Conservation (phyloP, 1,140 invertebrate genomes). For the Drosophila orosa region DNA sequence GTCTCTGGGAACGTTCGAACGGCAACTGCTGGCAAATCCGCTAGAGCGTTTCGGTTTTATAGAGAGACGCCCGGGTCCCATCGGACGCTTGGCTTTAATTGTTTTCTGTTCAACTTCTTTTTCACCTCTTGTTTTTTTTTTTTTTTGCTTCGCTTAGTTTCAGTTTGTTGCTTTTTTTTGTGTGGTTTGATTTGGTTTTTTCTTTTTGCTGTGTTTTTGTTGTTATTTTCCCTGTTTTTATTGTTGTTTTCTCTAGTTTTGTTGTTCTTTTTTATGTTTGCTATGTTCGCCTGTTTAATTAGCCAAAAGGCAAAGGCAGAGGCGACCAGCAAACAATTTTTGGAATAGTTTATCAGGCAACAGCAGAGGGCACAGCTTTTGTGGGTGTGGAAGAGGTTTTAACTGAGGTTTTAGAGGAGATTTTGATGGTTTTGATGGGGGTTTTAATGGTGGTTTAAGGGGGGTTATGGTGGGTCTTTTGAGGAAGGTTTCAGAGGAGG, state of each 20-base stretch:
- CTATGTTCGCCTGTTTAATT: conserved; percentile 63
- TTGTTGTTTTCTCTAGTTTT: conserved; percentile 10
- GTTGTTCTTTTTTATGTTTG: conserved; percentile 22
- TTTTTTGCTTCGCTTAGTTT: conserved; percentile 18
- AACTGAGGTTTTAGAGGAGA: too few relatives aligned
- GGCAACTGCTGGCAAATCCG: conserved; percentile 55
- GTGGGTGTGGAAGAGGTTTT: conserved; percentile 14
- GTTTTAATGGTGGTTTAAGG: background rate
- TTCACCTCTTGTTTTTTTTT: conserved; percentile 9
- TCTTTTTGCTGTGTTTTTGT: conserved; percentile 17
- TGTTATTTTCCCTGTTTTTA: conserved; percentile 2
- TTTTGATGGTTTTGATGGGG: background rate
- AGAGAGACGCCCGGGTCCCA: conserved; percentile 37
- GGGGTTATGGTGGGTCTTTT: background rate
- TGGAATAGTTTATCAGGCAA: conserved; percentile 30
- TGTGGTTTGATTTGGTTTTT: conserved; percentile 3
- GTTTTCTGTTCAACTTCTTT: conserved; percentile 66
- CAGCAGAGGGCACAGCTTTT: conserved; percentile 11
- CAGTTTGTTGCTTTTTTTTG: conserved; percentile 24
- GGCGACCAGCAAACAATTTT: conserved; percentile 64
- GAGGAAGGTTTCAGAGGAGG: background rate
- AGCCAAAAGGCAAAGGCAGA: conserved; percentile 68
- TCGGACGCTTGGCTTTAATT: conserved; percentile 60
- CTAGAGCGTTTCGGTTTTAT: conserved; percentile 59
- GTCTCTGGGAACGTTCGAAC: conserved; percentile 36